phyloP scores from a whole-genome alignment of 2,888 invertebrate genomes.

The Xestoiulus laeticollis region DNA sequence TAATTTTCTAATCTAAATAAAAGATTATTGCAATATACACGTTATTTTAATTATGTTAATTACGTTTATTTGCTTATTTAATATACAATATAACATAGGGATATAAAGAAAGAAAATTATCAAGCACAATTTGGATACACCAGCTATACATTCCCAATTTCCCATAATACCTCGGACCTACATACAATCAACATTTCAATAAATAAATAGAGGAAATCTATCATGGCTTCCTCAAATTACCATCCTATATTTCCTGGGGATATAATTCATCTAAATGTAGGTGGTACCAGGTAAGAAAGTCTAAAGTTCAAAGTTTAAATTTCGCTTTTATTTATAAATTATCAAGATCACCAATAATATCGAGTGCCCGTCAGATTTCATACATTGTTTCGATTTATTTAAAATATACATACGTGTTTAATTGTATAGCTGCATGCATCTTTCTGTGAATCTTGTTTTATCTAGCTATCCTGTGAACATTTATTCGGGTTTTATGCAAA shows the following conservation, averaged over 20 bases:
- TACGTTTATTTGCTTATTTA: no score
- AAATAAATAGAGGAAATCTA: not conserved
- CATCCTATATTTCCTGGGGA: slow-evolving; percentile 66
- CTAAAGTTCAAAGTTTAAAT: not conserved
- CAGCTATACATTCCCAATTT: not conserved
- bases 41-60: no score
- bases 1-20: no score
- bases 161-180: not conserved
- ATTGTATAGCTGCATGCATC: no score
- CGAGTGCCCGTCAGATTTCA: not conserved
- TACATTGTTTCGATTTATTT: not conserved
- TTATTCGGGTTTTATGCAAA: not conserved
- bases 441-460: no score
- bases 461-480: no score
- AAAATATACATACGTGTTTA: no score
- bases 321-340: not conserved
- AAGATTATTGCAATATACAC: no score
- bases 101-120: no score
- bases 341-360: not conserved
- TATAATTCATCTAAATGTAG: slow-evolving; percentile 94
- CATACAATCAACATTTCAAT: not conserved
- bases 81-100: no score
- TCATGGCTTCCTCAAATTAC: slow-evolving; percentile 52
- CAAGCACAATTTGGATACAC: not conserved
- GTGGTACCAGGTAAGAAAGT: slow-evolving; percentile 82